phyloP scores from a whole-genome alignment of 92 coral and sea anemone species.

The Phenganax subtilis region DNA sequence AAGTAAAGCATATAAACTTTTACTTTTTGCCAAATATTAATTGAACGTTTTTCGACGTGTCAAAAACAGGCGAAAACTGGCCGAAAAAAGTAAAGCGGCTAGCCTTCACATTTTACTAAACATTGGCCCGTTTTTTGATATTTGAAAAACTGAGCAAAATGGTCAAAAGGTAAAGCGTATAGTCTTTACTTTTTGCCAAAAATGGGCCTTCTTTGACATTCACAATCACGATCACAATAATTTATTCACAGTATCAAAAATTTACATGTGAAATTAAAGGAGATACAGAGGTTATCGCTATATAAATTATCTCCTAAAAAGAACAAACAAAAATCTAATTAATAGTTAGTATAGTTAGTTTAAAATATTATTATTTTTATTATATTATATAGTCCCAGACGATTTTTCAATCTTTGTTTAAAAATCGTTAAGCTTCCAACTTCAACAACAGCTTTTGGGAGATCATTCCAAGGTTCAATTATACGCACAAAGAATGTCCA shows the following conservation, averaged over 20 bases:
- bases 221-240: background rate
- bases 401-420: background rate
- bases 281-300: conserved; percentile 8
- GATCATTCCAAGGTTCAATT: conserved; percentile 36
- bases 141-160: too few relatives aligned
- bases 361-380: background rate
- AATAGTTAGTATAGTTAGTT: background rate
- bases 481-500: conserved; percentile 30
- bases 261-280: background rate
- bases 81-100: too few relatives aligned
- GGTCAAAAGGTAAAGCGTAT: too few relatives aligned
- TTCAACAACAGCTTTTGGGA: conserved; percentile 45
- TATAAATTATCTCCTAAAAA: conserved; percentile 9
- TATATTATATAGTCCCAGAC: background rate
- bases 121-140: too few relatives aligned
- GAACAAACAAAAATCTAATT: background rate
- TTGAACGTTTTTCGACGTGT: too few relatives aligned
- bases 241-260: background rate
- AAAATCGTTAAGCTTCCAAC: conserved; percentile 26
- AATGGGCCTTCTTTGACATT: too few relatives aligned
- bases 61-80: too few relatives aligned
- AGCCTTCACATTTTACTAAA: too few relatives aligned
- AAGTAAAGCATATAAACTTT: too few relatives aligned
- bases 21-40: too few relatives aligned
- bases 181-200: too few relatives aligned